phyloP scores from a whole-genome alignment of 2,113 vertebrate genomes.

The Leptobrachium ailaonicum region DNA sequence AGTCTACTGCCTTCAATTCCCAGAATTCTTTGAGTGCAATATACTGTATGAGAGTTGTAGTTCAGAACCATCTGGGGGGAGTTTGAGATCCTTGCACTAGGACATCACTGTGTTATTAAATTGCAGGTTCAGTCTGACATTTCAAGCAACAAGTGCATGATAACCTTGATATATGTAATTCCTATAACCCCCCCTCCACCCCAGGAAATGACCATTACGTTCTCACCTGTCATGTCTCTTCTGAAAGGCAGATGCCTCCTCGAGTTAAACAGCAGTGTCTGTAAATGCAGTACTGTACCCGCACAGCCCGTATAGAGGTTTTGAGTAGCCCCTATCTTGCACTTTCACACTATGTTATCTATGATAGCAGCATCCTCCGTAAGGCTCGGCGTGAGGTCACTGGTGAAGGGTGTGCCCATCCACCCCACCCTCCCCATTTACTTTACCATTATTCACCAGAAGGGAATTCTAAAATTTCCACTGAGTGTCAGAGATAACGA shows the following conservation, averaged over 20 bases:
- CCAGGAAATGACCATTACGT: neutral
- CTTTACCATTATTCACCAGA: neutral
- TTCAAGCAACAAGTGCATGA: too few relatives aligned
- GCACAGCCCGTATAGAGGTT: neutral
- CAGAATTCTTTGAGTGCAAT: too few relatives aligned
- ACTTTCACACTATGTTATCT: conserved; percentile 25
- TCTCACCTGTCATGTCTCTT: conserved; percentile 59
- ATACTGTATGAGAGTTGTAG: too few relatives aligned
- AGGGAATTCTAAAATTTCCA: conserved; percentile 14
- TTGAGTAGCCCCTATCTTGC: conserved; percentile 18
- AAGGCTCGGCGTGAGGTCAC: neutral
- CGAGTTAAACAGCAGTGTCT: conserved; percentile 13
- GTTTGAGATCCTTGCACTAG: too few relatives aligned
- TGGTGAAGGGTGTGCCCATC: neutral
- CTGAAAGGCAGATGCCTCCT: neutral
- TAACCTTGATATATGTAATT: too few relatives aligned
- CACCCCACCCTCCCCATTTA: neutral
- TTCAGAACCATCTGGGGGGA: too few relatives aligned
- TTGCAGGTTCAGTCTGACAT: too few relatives aligned
- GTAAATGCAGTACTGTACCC: conserved; percentile 32
- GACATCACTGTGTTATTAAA: too few relatives aligned
- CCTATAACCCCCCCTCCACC: too few relatives aligned
- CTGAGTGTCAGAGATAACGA: neutral
- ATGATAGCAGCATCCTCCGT: neutral
- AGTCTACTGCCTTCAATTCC: too few relatives aligned